Evolutionary conservation across 2,797 vertebrate species (phyloP).

Genomic region (Hydrolagus colliei): DNA sequence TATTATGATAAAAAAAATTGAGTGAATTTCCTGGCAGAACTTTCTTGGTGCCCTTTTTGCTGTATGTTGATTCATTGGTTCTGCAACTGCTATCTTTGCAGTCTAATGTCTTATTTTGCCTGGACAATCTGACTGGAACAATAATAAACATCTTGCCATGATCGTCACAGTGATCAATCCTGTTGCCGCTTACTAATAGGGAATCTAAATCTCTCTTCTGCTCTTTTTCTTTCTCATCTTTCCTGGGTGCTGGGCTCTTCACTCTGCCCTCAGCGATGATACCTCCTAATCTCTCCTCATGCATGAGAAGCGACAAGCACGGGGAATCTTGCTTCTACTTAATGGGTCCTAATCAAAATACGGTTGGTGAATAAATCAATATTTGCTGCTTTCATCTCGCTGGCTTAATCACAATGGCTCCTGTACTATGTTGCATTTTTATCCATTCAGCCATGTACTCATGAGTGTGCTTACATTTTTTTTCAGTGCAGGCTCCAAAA

Average conservation of each 20-base stretch:
- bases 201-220: slow-evolving; percentile 81
- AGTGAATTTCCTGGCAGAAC: slow-evolving; percentile 36
- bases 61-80: slow-evolving; percentile 57
- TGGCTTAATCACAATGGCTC: slow-evolving; percentile 75
- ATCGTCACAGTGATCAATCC: slow-evolving; percentile 56
- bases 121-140: slow-evolving; percentile 80
- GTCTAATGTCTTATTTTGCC: slow-evolving; percentile 82
- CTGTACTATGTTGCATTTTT: slow-evolving; percentile 71
- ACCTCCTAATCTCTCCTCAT: slow-evolving; percentile 95
- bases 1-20: slow-evolving; percentile 30
- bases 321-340: slow-evolving; percentile 97
- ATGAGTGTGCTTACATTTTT: slow-evolving; percentile 9
- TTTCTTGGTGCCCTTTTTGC: slow-evolving; percentile 56
- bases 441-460: slow-evolving; percentile 71
- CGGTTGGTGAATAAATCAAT: slow-evolving; percentile 97
- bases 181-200: slow-evolving; percentile 61
- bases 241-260: slow-evolving; percentile 81
- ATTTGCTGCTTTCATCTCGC: slow-evolving; percentile 82
- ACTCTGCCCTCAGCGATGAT: slow-evolving; percentile 89
- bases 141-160: slow-evolving; percentile 72
- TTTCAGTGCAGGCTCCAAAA: not conserved
- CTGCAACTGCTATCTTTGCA: slow-evolving; percentile 77
- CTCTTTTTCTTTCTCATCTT: slow-evolving; percentile 78
- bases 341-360: slow-evolving; percentile 99
- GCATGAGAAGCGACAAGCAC: slow-evolving; percentile 98